Percentiles rank a stretch among this genome's conserved stretches.
Conservation (phyloP, 2,113 vertebrate species). For the Pangasianodon hypophthalmus region DNA sequence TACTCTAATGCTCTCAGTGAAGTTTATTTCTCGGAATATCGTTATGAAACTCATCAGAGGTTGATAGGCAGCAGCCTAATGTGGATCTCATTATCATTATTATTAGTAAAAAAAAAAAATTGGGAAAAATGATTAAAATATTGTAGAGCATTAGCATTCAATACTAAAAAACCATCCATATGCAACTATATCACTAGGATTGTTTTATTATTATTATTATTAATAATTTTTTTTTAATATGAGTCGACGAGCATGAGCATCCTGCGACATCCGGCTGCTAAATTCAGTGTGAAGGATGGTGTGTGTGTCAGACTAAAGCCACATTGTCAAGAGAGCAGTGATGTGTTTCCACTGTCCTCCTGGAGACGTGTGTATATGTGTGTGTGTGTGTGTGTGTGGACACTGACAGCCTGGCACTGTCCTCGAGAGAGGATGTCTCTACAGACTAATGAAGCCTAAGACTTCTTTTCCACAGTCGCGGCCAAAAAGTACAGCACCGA, state of each 20-base stretch:
- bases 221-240: neutral
- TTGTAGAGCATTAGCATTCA: neutral
- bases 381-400: slow-evolving; percentile 2
- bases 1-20: neutral
- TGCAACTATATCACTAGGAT: neutral
- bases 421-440: neutral
- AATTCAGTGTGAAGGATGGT: slow-evolving; percentile 7
- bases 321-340: neutral
- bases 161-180: neutral
- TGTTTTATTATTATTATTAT: neutral
- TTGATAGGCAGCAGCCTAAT: neutral
- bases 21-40: neutral
- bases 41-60: neutral
- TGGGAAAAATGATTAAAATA: neutral
- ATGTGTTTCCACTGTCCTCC: slow-evolving; percentile 3
- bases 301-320: neutral
- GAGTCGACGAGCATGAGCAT: neutral
- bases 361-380: neutral
- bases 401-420: slow-evolving; percentile 21
- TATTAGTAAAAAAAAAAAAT: neutral
- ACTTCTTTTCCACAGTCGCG: neutral
- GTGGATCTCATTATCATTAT: neutral
- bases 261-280: neutral
- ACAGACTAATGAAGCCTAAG: neutral
- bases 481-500: neutral